Evolutionary conservation across 2,888 invertebrate species (phyloP).

Genomic region (Automeris io): DNA sequence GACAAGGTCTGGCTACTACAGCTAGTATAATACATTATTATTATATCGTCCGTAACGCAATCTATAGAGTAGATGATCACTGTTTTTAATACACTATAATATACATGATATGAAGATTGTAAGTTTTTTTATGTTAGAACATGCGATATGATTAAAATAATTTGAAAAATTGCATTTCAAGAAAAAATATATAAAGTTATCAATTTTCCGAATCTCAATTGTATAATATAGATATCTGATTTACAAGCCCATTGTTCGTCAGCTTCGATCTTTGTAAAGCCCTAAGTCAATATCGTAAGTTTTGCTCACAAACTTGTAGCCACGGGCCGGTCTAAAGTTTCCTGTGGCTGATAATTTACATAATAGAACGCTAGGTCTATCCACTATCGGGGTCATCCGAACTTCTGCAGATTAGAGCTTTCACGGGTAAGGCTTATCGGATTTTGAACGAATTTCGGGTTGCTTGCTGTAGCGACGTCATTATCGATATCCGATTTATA

Average conservation of each 20-base stretch:
- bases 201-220: background rate
- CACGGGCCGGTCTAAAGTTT: slow-evolving; percentile 64
- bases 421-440: slow-evolving; percentile 70
- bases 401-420: slow-evolving; percentile 72
- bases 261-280: slow-evolving; percentile 46
- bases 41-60: too few species aligned
- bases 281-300: slow-evolving; percentile 65
- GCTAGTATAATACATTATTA: too few species aligned
- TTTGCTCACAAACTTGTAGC: slow-evolving; percentile 60
- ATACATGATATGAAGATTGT: too few species aligned
- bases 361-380: slow-evolving; percentile 74
- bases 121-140: too few species aligned
- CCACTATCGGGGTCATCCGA: slow-evolving; percentile 71
- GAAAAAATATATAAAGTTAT: too few species aligned
- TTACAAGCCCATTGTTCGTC: slow-evolving; percentile 33
- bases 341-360: slow-evolving; percentile 73
- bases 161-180: too few species aligned
- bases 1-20: too few species aligned
- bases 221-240: slow-evolving; percentile 30
- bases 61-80: too few species aligned
- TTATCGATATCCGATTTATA: slow-evolving; percentile 77
- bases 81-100: too few species aligned
- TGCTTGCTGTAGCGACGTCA: slow-evolving; percentile 70
- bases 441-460: slow-evolving; percentile 71
- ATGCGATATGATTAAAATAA: too few species aligned